A percentile compares a stretch with the other conserved stretches of the same genome.
phyloP scores from a whole-genome alignment of 2,113 vertebrate species.

The Panthera leo region DNA sequence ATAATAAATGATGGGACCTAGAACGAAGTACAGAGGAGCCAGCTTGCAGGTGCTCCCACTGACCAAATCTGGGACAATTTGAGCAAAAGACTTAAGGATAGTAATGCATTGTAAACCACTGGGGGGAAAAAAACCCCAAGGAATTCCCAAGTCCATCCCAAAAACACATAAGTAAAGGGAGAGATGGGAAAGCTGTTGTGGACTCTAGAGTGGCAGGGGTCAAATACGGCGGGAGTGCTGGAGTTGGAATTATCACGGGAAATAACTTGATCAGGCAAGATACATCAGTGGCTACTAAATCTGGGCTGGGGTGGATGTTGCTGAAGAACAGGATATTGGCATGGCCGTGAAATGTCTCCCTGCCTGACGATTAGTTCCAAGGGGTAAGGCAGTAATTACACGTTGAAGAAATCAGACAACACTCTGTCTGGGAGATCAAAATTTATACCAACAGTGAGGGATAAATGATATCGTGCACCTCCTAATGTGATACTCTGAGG shows the following conservation, averaged over 20 bases:
- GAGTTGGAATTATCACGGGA: background rate
- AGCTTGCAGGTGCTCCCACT: background rate
- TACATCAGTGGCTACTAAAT: background rate
- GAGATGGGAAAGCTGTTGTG: background rate
- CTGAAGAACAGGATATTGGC: background rate
- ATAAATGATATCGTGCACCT: background rate
- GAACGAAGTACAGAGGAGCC: background rate
- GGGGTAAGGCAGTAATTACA: background rate
- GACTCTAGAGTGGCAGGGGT: accelerated
- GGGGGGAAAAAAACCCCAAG: background rate
- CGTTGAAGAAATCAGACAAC: background rate
- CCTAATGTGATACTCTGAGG: background rate
- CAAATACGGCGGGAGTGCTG: background rate
- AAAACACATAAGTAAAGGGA: background rate
- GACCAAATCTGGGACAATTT: background rate
- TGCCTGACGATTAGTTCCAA: background rate
- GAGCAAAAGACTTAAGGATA: background rate
- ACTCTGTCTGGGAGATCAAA: background rate
- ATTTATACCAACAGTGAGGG: background rate
- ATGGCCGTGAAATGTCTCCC: background rate
- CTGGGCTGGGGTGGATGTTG: background rate
- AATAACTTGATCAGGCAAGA: background rate
- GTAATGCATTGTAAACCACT: background rate
- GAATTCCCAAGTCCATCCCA: background rate
- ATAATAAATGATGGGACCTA: background rate